Evolutionary conservation across 2,888 invertebrate species (phyloP).

Genomic region (Acleris literana): DNA sequence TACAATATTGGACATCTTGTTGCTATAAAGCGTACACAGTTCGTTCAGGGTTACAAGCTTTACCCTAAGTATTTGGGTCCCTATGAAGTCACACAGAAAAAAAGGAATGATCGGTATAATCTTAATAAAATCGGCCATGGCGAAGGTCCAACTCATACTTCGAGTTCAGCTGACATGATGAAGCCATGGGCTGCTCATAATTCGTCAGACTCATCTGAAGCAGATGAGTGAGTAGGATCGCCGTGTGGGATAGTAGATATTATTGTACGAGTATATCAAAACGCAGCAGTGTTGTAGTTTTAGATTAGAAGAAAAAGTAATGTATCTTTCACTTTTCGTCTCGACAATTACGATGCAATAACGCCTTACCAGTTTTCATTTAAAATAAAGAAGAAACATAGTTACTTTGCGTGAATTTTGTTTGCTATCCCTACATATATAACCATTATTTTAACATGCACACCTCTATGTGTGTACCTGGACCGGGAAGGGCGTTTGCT

Average conservation of each 20-base stretch:
- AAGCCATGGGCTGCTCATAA: background rate
- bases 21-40: conserved; percentile 43
- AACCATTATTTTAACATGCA: too few relatives aligned
- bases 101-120: background rate
- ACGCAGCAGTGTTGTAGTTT: too few relatives aligned
- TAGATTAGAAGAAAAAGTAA: too few relatives aligned
- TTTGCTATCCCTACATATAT: too few relatives aligned
- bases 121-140: background rate
- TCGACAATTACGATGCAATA: too few relatives aligned
- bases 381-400: too few relatives aligned
- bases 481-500: too few relatives aligned
- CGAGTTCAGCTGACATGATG: background rate
- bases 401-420: too few relatives aligned
- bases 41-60: background rate
- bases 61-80: background rate
- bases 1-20: conserved; percentile 43
- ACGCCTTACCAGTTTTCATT: too few relatives aligned
- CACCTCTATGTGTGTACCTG: too few relatives aligned
- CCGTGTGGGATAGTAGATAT: background rate
- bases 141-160: background rate
- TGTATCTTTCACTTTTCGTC: too few relatives aligned
- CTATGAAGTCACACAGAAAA: background rate
- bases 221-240: background rate
- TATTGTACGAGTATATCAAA: too few relatives aligned
- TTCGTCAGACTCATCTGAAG: background rate